Percentiles rank a stretch among this genome's conserved stretches.
Evolutionary conservation across 2,113 vertebrate genomes (phyloP).

Genomic region (Natator depressus): DNA sequence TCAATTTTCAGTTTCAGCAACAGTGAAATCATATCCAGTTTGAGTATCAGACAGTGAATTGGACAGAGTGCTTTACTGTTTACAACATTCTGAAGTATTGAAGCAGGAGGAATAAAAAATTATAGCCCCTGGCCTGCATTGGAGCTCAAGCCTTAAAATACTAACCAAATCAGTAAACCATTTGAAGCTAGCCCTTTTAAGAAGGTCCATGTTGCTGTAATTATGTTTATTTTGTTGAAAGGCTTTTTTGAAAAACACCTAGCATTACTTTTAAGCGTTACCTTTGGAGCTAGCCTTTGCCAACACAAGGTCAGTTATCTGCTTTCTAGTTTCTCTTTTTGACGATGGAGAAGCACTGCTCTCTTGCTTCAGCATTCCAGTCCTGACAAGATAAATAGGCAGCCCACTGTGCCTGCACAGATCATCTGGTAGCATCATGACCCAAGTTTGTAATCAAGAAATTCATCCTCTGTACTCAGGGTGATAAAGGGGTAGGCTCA

Average conservation of each 20-base stretch:
- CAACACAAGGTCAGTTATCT: too few relatives aligned
- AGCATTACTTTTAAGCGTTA: neutral
- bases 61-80: neutral
- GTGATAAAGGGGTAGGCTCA: accelerated
- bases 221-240: neutral
- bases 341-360: neutral
- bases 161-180: neutral
- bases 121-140: neutral
- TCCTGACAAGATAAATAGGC: accelerated
- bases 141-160: neutral
- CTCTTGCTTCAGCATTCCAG: accelerated
- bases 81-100: neutral
- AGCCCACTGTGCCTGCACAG: neutral
- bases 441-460: neutral
- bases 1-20: constrained; percentile 6
- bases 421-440: neutral
- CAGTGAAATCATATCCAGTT: neutral
- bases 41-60: neutral
- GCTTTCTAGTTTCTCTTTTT: constrained; percentile 9
- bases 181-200: neutral
- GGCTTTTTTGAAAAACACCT: neutral
- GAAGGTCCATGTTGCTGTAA: neutral
- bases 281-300: neutral
- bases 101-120: neutral
- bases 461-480: accelerated